Percentiles rank a stretch among this genome's conserved stretches.
Conservation (phyloP, 2,113 vertebrate species). For the Tapirus terrestris region DNA sequence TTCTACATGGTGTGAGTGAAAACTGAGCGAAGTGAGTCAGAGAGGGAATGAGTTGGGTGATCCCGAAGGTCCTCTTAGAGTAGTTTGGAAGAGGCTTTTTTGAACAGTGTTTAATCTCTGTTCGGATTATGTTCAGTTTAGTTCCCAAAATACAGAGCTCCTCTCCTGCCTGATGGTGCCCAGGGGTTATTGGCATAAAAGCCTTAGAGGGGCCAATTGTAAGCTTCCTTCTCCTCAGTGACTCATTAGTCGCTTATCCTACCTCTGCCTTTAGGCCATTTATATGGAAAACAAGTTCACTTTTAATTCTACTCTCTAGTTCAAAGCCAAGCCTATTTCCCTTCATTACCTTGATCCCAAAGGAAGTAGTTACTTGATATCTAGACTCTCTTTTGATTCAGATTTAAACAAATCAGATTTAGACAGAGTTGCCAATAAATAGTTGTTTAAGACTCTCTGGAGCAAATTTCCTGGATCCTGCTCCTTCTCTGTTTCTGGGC, state of each 20-base stretch:
- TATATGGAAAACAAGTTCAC: not conserved
- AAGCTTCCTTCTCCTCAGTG: not conserved
- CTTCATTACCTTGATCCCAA: not conserved
- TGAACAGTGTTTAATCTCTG: not conserved
- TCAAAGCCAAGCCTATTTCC: constrained; percentile 8
- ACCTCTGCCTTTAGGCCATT: not conserved
- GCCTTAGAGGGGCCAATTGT: not conserved
- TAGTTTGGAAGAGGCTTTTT: not conserved
- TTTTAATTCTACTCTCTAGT: not conserved
- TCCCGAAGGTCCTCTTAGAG: not conserved
- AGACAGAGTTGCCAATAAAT: not conserved
- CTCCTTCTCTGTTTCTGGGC: not conserved
- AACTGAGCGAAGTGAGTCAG: not conserved
- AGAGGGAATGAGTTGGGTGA: not conserved
- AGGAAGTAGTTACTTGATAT: not conserved
- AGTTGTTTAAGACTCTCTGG: not conserved
- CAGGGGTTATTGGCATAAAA: not conserved
- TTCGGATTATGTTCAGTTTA: not conserved
- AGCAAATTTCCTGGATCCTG: not conserved
- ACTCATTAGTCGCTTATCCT: not conserved
- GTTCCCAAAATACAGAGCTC: not conserved
- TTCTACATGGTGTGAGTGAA: not conserved
- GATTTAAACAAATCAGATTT: not conserved
- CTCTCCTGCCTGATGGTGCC: not conserved
- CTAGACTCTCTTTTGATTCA: not conserved